phyloP scores from a whole-genome alignment of 64 coral and sea anemone genomes.

The Montipora sp. region DNA sequence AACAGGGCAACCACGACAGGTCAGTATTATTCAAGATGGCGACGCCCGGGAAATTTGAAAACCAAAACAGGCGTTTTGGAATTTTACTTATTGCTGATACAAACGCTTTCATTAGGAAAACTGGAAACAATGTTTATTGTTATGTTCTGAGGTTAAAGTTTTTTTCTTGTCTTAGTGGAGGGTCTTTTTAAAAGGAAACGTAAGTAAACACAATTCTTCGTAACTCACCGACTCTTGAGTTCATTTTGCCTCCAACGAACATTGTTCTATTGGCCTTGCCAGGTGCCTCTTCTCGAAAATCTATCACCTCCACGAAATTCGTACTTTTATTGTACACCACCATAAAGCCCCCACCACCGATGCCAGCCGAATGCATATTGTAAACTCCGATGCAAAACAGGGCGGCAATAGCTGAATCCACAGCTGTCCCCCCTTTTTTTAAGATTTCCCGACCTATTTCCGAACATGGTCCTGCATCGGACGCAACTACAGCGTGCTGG shows the following conservation, averaged over 20 bases:
- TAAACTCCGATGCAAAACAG: slow-evolving; percentile 92
- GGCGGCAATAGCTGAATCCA: slow-evolving; percentile 80
- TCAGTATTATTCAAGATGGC: no score
- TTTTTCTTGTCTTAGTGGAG: no score
- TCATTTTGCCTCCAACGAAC: slow-evolving; percentile 78
- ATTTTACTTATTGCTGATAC: no score
- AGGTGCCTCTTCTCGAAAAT: slow-evolving; percentile 95
- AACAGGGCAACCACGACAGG: no score
- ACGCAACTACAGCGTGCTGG: slow-evolving; percentile 71
- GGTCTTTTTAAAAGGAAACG: no score
- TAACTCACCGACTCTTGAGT: slow-evolving; percentile 73
- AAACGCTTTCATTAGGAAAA: no score
- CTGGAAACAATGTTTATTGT: no score
- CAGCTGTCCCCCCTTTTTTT: slow-evolving; percentile 72
- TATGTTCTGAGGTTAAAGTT: no score
- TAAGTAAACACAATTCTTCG: not conserved
- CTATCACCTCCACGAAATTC: slow-evolving; percentile 76
- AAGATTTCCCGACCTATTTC: slow-evolving; percentile 93
- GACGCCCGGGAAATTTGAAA: no score
- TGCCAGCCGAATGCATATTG: slow-evolving; percentile 93
- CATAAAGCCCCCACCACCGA: slow-evolving; percentile 97
- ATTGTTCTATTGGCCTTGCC: slow-evolving; percentile 63
- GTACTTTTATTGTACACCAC: slow-evolving; percentile 80
- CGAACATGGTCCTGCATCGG: slow-evolving; percentile 81
- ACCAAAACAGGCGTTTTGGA: no score